Evolutionary conservation across 1,140 invertebrate genomes (phyloP).

Genomic region (Oncopeltus fasciatus): DNA sequence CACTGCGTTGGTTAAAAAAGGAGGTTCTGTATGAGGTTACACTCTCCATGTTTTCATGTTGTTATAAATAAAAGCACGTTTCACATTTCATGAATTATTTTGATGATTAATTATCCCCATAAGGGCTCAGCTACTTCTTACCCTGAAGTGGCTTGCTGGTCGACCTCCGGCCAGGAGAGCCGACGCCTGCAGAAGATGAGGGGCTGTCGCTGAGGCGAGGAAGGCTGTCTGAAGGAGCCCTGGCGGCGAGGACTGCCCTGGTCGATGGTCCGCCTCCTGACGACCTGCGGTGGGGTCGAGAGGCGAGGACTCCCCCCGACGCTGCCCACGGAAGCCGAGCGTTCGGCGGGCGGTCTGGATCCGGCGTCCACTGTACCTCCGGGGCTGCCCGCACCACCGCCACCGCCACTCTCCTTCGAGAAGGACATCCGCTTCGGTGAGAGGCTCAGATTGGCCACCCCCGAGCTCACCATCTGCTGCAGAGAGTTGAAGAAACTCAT

Average conservation of each 20-base stretch:
- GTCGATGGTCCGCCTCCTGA: slow-evolving; percentile 6
- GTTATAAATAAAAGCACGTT: no score
- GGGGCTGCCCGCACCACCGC: slow-evolving; percentile 15
- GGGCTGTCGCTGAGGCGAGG: slow-evolving; percentile 34
- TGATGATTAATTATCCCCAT: no score
- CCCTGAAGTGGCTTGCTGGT: slow-evolving; percentile 61
- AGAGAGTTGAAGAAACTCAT: slow-evolving; percentile 75
- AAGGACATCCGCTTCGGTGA: slow-evolving; percentile 60
- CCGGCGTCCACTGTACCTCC: slow-evolving; percentile 16
- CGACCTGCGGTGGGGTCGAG: slow-evolving; percentile 12
- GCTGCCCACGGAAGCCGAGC: slow-evolving; percentile 15
- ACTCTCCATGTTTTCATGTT: no score
- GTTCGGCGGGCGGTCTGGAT: slow-evolving; percentile 24
- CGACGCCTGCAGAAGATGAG: slow-evolving; percentile 54
- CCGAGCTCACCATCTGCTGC: slow-evolving; percentile 62
- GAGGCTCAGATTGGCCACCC: slow-evolving; percentile 58
- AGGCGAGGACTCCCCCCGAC: slow-evolving; percentile 30
- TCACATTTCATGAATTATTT: no score
- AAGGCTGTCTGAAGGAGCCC: slow-evolving; percentile 24
- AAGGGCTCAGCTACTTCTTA: no score
- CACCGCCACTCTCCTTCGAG: slow-evolving; percentile 36
- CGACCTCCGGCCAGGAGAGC: slow-evolving; percentile 68
- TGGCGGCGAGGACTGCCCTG: slow-evolving; percentile 28
- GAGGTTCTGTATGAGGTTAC: no score
- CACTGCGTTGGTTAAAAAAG: no score